These are phyloP conservation scores for Brachionus sp. DNA, from an alignment of 1,140 invertebrate genomes.

Conservation along the genomic window DNA sequence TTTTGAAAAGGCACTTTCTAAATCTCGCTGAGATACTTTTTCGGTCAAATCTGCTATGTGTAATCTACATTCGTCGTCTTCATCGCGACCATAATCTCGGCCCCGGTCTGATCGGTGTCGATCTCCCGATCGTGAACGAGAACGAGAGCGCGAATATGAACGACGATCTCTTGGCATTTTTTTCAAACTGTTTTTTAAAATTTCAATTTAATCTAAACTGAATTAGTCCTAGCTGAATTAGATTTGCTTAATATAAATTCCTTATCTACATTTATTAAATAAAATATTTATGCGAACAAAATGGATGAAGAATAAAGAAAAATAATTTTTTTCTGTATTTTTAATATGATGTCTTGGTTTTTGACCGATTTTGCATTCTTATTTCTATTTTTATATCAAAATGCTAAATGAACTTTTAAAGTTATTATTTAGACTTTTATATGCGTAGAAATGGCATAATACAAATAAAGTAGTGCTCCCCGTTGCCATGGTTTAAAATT, in stretches of 20 bases:
- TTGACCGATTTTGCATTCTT: background rate
- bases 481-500: too few relatives aligned
- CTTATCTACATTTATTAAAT: background rate
- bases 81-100: background rate
- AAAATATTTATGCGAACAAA: background rate
- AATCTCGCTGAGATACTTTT: constrained; percentile 50
- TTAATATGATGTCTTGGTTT: background rate
- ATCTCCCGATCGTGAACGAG: background rate
- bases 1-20: constrained; percentile 54
- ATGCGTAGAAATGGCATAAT: too few relatives aligned
- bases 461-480: too few relatives aligned
- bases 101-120: background rate
- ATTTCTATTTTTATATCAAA: background rate
- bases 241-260: background rate
- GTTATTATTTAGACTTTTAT: too few relatives aligned
- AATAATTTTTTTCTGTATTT: background rate
- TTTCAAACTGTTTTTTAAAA: background rate
- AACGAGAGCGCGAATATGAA: background rate
- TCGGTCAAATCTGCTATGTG: constrained; percentile 53
- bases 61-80: constrained; percentile 50
- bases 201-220: background rate
- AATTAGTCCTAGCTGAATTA: background rate
- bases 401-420: too few relatives aligned
- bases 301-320: background rate
- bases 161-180: constrained; percentile 24